Evolutionary conservation across 2,797 vertebrate genomes (phyloP).

Genomic region (Centropyge bicolor): DNA sequence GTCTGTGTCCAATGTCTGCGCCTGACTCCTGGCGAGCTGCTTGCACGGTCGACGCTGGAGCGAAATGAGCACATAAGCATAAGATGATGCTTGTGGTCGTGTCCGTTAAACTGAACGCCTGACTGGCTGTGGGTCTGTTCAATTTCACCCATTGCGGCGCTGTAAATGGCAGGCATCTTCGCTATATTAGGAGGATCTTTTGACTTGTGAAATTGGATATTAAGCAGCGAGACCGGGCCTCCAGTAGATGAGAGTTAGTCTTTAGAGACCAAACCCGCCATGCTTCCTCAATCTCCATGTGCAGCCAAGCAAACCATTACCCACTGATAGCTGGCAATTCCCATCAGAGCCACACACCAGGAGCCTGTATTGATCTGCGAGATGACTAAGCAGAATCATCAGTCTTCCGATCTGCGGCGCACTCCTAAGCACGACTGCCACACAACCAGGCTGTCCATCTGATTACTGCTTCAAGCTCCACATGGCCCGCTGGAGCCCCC

Average conservation of each 20-base stretch:
- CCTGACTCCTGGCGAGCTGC: slow-evolving; percentile 34
- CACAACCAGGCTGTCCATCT: slow-evolving; percentile 57
- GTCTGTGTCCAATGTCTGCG: slow-evolving; percentile 50
- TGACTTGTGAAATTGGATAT: slow-evolving; percentile 64
- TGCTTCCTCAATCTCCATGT: slow-evolving; percentile 48
- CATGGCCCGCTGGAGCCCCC: slow-evolving; percentile 16
- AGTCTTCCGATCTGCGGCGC: slow-evolving; percentile 39
- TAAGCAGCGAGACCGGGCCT: slow-evolving; percentile 33
- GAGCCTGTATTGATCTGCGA: slow-evolving; percentile 54
- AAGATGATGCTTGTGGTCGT: slow-evolving; percentile 43
- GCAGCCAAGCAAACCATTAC: slow-evolving; percentile 56
- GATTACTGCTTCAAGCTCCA: slow-evolving; percentile 50
- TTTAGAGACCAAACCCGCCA: slow-evolving; percentile 36
- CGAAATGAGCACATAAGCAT: slow-evolving; percentile 43
- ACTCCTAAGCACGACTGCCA: slow-evolving; percentile 65
- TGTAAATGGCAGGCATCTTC: slow-evolving; percentile 38
- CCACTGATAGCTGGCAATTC: slow-evolving; percentile 54
- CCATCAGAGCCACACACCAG: slow-evolving; percentile 45
- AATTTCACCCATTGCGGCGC: slow-evolving; percentile 63
- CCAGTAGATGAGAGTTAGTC: slow-evolving; percentile 32
- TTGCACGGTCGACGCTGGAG: neutral
- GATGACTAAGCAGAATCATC: slow-evolving; percentile 74
- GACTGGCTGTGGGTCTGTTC: slow-evolving; percentile 40
- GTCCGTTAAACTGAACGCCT: slow-evolving; percentile 32
- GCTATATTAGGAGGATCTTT: slow-evolving; percentile 48